A percentile compares a stretch with the other conserved stretches of the same genome.
These are phyloP conservation scores for Calyptomena viridis DNA, from an alignment of 2,113 vertebrate genomes.

Conservation along the genomic window DNA sequence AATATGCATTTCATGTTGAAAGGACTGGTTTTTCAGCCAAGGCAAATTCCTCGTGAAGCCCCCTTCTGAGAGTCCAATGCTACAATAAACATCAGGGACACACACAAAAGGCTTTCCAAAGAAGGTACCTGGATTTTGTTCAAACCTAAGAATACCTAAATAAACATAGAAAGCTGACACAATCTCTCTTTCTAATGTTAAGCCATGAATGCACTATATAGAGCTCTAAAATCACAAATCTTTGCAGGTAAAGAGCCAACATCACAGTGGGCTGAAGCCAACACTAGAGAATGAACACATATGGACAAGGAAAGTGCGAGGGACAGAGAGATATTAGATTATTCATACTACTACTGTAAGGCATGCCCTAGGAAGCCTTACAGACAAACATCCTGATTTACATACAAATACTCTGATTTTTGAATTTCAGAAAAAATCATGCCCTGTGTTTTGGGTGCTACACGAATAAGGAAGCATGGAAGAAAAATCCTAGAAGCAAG, in stretches of 20 bases:
- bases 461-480: not conserved
- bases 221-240: not conserved
- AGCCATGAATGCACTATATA: not conserved
- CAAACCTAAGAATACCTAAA: not conserved
- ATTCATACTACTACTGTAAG: not conserved
- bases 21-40: not conserved
- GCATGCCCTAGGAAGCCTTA: not conserved
- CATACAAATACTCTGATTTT: not conserved
- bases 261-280: not conserved
- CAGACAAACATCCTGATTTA: not conserved
- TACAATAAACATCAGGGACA: not conserved
- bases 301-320: not conserved
- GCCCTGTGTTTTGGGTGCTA: not conserved
- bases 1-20: not conserved
- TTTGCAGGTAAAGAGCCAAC: not conserved
- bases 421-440: not conserved
- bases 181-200: not conserved
- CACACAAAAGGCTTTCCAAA: conserved; percentile 1
- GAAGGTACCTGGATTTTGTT: not conserved
- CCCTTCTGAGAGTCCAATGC: not conserved
- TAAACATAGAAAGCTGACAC: not conserved
- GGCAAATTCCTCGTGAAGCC: not conserved
- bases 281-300: not conserved
- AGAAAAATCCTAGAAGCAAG: not conserved
- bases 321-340: not conserved